Evolutionary conservation across 2,888 invertebrate species (phyloP).

Genomic region (Drosophila nr. medialis): DNA sequence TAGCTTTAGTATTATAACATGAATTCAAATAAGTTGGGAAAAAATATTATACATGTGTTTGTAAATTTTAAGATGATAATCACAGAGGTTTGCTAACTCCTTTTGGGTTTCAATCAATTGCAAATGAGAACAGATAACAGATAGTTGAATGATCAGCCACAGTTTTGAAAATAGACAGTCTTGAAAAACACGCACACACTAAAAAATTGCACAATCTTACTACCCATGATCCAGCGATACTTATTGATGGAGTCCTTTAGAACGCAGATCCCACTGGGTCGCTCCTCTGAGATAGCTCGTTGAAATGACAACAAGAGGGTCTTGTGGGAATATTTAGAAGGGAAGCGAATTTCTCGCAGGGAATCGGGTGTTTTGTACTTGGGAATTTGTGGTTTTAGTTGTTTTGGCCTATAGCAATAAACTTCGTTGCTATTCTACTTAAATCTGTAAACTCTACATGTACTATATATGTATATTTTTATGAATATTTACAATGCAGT

Average conservation of each 20-base stretch:
- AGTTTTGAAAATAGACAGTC: constrained; percentile 54
- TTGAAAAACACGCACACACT: constrained; percentile 62
- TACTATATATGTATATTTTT: constrained; percentile 26
- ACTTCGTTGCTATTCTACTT: constrained; percentile 55
- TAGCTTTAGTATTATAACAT: constrained; percentile 50
- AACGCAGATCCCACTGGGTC: constrained; percentile 26
- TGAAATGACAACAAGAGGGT: constrained; percentile 39
- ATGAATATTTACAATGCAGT: constrained; percentile 79
- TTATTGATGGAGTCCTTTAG: constrained; percentile 46
- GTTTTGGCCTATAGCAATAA: constrained; percentile 54
- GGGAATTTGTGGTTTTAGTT: constrained; percentile 50
- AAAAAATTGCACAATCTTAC: constrained; percentile 75
- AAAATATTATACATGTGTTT: constrained; percentile 31
- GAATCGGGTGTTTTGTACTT: constrained; percentile 36
- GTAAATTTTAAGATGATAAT: constrained; percentile 21
- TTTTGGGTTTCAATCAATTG: constrained; percentile 36
- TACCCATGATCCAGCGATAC: constrained; percentile 77
- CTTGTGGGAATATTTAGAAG: constrained; percentile 39
- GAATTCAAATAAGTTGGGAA: constrained; percentile 27
- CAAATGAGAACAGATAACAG: constrained; percentile 50
- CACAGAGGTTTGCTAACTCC: constrained; percentile 59
- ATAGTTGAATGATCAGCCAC: constrained; percentile 56
- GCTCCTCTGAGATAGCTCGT: constrained; percentile 39
- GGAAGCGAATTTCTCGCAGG: constrained; percentile 32
- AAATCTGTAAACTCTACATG: constrained; percentile 24